Evolutionary conservation across 2,888 invertebrate genomes (phyloP).

Genomic region (Amphipoea lucens): DNA sequence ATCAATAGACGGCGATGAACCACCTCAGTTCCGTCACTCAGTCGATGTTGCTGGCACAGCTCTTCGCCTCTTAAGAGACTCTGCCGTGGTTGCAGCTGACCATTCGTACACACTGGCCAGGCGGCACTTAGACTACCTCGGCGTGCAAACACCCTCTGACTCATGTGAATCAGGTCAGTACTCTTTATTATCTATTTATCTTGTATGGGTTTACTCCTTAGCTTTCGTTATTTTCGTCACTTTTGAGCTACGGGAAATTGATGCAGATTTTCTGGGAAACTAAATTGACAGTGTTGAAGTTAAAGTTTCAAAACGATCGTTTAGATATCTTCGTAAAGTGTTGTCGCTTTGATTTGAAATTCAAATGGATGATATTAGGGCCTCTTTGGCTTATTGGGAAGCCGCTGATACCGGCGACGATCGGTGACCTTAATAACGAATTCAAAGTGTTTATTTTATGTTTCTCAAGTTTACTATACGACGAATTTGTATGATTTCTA

Average conservation of each 20-base stretch:
- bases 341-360: constrained; percentile 72
- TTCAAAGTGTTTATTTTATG: constrained; percentile 46
- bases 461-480: constrained; percentile 44
- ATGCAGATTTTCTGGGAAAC: constrained; percentile 11
- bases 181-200: constrained; percentile 19
- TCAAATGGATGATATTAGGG: constrained; percentile 73
- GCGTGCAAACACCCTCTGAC: constrained; percentile 97
- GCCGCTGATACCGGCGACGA: constrained; percentile 62
- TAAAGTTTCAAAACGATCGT: constrained; percentile 59
- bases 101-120: constrained; percentile 92
- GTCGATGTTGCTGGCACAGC: constrained; percentile 88
- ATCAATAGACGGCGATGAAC: constrained; percentile 85
- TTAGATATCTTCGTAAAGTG: constrained; percentile 68
- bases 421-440: constrained; percentile 61
- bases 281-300: constrained; percentile 28
- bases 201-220: background rate
- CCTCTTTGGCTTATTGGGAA: constrained; percentile 71
- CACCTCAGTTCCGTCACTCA: constrained; percentile 86
- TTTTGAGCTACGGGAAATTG: constrained; percentile 24
- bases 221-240: constrained; percentile 5
- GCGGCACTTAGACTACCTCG: constrained; percentile 92
- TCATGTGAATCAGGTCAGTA: constrained; percentile 93
- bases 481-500: constrained; percentile 12
- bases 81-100: constrained; percentile 91
- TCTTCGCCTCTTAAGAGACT: constrained; percentile 84